Evolutionary conservation across 2,113 vertebrate genomes (phyloP), one percentile per base, ranked within the genome.

Genomic region (Echinops telfairi): DNA sequence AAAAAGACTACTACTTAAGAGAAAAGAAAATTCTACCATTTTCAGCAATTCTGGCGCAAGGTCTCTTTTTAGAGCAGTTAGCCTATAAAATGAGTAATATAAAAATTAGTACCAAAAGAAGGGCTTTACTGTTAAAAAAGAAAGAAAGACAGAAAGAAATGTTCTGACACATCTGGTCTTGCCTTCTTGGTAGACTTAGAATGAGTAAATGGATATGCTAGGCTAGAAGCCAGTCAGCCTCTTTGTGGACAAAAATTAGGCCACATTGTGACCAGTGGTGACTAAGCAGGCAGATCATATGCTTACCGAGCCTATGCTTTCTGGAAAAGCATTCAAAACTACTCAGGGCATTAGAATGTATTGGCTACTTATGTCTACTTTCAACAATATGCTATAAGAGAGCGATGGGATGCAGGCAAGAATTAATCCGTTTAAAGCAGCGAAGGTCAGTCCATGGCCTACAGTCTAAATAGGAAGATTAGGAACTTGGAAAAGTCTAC

Each of bases 401-500:
- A 91, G n/a, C 36, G 20, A 68, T 80, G 75, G 71, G 77, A 15
- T 66, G 17, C 47, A 38, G 62, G 62, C 2, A 6, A 36, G 68
- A 79, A 89, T 81, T 60, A 92, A 75, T 93, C 38, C 47, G 47
- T 68, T 71, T 40, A 90, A 43, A 47, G 53, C 33, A 64, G 36
- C 85, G 64, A 79, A 87, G 81, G 33, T 89, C 73, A 91, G 77
- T 86, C 91, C 84, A 81, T 89, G 88, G 78, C 29, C 36, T 47
- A 73, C 68, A 89, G 80, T 93, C 53, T 93, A 81, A 94, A 87
- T 81, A 38, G 77, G 87, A 14, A 33, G 71, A 95, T 92, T 90
- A 95, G 80, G 83, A 71, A 88, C 71, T 82, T 88, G 87, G 86
- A 89, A 91, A 91, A 95, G 88, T 27, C 47, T 82, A 75, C 53